Base-by-base conservation (phyloP, 1,140 invertebrate species). In the Formica exsecta region DNA sequence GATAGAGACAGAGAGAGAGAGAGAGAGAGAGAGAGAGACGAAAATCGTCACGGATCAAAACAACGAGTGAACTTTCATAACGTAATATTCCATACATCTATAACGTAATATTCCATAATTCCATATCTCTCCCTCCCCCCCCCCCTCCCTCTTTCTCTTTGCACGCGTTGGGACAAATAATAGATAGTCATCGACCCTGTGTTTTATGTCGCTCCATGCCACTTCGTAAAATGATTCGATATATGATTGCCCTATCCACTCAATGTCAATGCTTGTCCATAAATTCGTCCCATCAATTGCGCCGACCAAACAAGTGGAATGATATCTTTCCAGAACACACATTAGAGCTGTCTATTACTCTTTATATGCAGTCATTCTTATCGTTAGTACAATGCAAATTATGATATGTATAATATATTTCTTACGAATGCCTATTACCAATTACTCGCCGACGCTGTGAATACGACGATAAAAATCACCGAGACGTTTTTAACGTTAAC, bases 281-380 rank as follows among this genome's bases (percentile, higher is more conserved):
- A 81, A 81, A 73, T 81, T 44, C 41, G 38, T 59, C 25, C 36
- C 59, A 61, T 61, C 66, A 48, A 73, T 81, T 74, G 54, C 54
- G 29, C n/a, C 9, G 38, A 25, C 19, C 29, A 61, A 48, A 83
- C 51, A 71, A 73, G 22, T 59, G 54, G 54, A 73, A 32, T 44
- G 51, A 54, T 71, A 81, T 81, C 54, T 73, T 80, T 80, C 76
- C 64, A 80, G 64, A 68, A 36, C 73, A 54, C 73, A 54, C 44
- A 79, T 80, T 54, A 68, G n/a, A 29, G 22, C 2, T 44, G 19
- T n/a, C 22, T 38, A 57, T 51, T 32, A 32, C n/a, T 68, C 44
- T 38, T 68, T 25, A 68, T 32, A 19, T 79, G 38, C 19, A 38
- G n/a, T 38, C 48, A 19, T 19, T 51, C 48, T 51, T 51, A 16